Evolutionary conservation across 2,113 vertebrate genomes (phyloP).

Genomic region (Panurus biarmicus): DNA sequence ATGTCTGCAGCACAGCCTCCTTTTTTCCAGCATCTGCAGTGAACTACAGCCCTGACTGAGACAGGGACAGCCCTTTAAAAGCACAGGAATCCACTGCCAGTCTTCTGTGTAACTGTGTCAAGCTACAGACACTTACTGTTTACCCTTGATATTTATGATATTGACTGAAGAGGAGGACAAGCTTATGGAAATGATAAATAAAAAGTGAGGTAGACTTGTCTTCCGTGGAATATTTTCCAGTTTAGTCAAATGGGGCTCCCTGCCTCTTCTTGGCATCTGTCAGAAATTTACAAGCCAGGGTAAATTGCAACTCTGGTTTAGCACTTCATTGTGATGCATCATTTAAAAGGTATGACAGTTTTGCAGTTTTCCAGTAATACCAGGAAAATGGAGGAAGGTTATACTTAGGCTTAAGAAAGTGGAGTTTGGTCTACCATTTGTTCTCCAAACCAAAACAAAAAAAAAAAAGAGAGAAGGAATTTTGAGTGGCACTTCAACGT

Average conservation of each 20-base stretch:
- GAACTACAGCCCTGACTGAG: background rate
- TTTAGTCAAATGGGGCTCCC: slow-evolving; percentile 54
- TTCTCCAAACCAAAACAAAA: background rate
- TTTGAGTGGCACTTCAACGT: background rate
- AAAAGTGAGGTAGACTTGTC: slow-evolving; percentile 60
- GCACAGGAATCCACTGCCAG: background rate
- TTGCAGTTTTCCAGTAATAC: slow-evolving; percentile 58
- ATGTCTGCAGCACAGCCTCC: background rate
- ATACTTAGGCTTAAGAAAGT: slow-evolving; percentile 42
- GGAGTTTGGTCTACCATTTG: slow-evolving; percentile 14
- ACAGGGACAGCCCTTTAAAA: background rate
- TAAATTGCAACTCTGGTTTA: slow-evolving; percentile 65
- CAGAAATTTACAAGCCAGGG: slow-evolving; percentile 57
- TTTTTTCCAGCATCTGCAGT: background rate
- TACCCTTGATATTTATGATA: slow-evolving; percentile 45
- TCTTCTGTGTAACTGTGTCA: background rate
- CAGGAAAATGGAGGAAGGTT: slow-evolving; percentile 9
- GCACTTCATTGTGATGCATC: slow-evolving; percentile 71
- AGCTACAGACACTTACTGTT: slow-evolving; percentile 35
- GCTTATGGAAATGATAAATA: slow-evolving; percentile 61
- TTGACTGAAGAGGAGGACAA: slow-evolving; percentile 36
- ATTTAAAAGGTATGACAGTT: slow-evolving; percentile 64
- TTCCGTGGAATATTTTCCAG: slow-evolving; percentile 68
- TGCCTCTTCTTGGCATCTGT: slow-evolving; percentile 57
- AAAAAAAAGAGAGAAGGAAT: background rate